Conservation (phyloP, 2,888 invertebrate genomes). For the Pollenia griseotomentosa region DNA sequence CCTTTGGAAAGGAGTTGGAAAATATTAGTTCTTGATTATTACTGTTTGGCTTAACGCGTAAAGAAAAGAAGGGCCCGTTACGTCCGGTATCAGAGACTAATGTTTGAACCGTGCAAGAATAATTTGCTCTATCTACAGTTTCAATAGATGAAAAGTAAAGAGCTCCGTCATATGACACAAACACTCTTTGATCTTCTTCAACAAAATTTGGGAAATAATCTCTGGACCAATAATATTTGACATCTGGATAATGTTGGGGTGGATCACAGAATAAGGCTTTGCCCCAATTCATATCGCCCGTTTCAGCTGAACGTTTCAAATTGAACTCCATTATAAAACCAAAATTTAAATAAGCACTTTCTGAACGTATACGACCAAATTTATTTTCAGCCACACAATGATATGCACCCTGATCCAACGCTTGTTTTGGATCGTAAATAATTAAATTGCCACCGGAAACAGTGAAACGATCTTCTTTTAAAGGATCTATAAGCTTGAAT, state of each 20-base stretch:
- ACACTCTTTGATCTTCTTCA: constrained; percentile 95
- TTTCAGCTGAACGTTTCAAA: constrained; percentile 92
- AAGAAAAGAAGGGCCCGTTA: constrained; percentile 94
- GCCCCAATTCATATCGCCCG: constrained; percentile 96
- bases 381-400: constrained; percentile 96
- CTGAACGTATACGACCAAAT: constrained; percentile 94
- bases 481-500: constrained; percentile 90
- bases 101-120: constrained; percentile 96
- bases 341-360: constrained; percentile 94
- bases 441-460: constrained; percentile 96
- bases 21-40: constrained; percentile 96
- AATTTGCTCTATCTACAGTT: constrained; percentile 94
- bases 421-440: constrained; percentile 93
- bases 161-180: constrained; percentile 97
- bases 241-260: constrained; percentile 94
- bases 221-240: constrained; percentile 96
- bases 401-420: constrained; percentile 93
- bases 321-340: constrained; percentile 96
- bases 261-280: constrained; percentile 96
- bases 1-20: constrained; percentile 97
- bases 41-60: constrained; percentile 93
- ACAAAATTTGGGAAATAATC: constrained; percentile 96
- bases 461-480: constrained; percentile 90
- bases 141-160: constrained; percentile 97
- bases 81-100: constrained; percentile 93